These are phyloP conservation scores for Julus scanicus DNA, from an alignment of 2,888 invertebrate genomes.

Conservation along the genomic window DNA sequence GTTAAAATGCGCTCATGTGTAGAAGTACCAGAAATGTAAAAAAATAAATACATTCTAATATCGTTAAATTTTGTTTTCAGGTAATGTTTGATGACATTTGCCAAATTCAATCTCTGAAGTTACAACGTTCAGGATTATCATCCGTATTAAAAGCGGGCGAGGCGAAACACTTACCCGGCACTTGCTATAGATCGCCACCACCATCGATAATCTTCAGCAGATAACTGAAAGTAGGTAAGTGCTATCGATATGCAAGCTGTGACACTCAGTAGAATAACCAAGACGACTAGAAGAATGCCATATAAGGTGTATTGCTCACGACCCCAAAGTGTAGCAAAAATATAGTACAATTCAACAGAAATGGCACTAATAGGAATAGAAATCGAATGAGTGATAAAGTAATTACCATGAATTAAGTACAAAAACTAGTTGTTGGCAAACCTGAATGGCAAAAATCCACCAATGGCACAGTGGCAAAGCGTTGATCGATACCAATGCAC, in stretches of 20 bases:
- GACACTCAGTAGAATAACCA: constrained; percentile 68
- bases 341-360: constrained; percentile 70
- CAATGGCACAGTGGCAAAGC: constrained; percentile 68
- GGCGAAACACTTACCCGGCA: constrained; percentile 66
- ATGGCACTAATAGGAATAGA: constrained; percentile 68
- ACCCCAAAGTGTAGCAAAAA: constrained; percentile 70
- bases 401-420: background rate
- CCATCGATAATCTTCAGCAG: constrained; percentile 70
- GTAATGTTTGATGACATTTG: too few species aligned
- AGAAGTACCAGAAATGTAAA: too few species aligned
- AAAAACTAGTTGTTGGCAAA: constrained; percentile 59
- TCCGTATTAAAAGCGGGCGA: too few species aligned
- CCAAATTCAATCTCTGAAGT: too few species aligned
- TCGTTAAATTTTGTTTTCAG: too few species aligned
- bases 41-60: too few species aligned
- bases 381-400: background rate
- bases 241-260: constrained; percentile 70
- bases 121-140: too few species aligned
- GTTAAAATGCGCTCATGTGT: too few species aligned
- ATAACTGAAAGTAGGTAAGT: constrained; percentile 70
- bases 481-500: constrained; percentile 68
- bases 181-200: constrained; percentile 70
- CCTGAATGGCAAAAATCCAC: constrained; percentile 70
- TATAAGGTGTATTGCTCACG: constrained; percentile 70
- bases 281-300: constrained; percentile 69